Evolutionary conservation across 2,888 invertebrate species (phyloP).

Genomic region (Physocephala rufipes): DNA sequence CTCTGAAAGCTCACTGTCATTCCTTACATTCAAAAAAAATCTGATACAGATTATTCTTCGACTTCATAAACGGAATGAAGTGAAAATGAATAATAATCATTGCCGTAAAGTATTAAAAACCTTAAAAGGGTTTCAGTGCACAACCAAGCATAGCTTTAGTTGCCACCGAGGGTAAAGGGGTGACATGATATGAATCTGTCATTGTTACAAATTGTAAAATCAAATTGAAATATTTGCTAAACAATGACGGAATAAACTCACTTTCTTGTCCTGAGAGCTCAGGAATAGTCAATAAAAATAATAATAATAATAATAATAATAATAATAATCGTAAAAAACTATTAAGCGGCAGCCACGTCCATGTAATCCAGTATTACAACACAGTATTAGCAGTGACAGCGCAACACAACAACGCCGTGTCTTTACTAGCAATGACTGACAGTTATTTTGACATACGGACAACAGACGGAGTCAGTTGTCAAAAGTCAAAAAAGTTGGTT

Average conservation of each 20-base stretch:
- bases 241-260: too few relatives aligned
- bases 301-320: not conserved
- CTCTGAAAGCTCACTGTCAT: too few relatives aligned
- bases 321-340: not conserved
- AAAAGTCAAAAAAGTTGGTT: too few relatives aligned
- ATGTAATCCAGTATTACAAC: not conserved
- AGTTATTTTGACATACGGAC: not conserved
- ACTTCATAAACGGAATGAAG: too few relatives aligned
- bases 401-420: not conserved
- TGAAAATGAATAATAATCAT: not conserved
- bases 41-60: too few relatives aligned
- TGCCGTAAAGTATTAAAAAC: too few relatives aligned
- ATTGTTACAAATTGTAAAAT: not conserved
- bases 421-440: not conserved
- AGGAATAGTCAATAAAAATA: not conserved
- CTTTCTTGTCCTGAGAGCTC: too few relatives aligned
- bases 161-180: not conserved
- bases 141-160: not conserved
- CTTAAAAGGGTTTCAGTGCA: too few relatives aligned
- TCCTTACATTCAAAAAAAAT: too few relatives aligned
- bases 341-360: not conserved
- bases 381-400: not conserved
- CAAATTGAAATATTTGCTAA: slow-evolving; percentile 19
- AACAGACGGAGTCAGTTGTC: too few relatives aligned
- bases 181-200: slow-evolving; percentile 3